A percentile compares a stretch with the other conserved stretches of the same genome.
phyloP scores from a whole-genome alignment of 2,888 invertebrate genomes.

The Macrosiphum euphorbiae region DNA sequence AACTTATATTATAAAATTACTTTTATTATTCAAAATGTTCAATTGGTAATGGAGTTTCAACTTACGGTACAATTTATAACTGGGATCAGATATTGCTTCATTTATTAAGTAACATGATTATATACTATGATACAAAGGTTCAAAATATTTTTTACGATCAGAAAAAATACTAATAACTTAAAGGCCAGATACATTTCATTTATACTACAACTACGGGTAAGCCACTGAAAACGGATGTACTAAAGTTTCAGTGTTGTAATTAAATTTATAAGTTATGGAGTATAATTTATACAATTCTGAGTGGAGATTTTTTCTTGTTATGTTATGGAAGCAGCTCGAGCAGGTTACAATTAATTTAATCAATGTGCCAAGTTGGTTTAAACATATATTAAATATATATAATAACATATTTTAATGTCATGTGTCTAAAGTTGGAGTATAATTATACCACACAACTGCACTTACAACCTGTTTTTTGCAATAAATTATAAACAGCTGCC shows the following conservation, averaged over 20 bases:
- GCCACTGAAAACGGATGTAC: background rate
- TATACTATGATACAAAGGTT: background rate
- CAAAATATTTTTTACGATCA: background rate
- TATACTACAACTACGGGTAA: background rate
- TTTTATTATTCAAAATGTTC: background rate
- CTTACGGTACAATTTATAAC: background rate
- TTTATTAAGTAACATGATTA: background rate
- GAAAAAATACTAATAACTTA: background rate
- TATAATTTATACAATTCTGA: background rate
- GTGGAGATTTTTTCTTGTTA: slow-evolving; percentile 12
- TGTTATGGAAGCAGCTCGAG: background rate
- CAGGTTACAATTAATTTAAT: slow-evolving; percentile 27
- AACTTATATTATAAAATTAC: background rate
- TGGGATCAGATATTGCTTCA: background rate
- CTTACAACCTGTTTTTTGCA: background rate
- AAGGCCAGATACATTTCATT: background rate
- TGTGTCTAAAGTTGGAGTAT: background rate
- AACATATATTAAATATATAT: background rate
- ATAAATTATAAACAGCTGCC: background rate
- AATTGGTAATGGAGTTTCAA: background rate
- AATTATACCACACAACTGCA: background rate
- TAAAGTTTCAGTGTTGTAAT: slow-evolving; percentile 10
- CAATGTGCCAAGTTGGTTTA: background rate
- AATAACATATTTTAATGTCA: background rate
- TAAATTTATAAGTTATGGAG: slow-evolving; percentile 37